Percentiles rank a stretch among this genome's conserved stretches.
Evolutionary conservation across 2,888 invertebrate species (phyloP).

Genomic region (Orchesella flavescens): DNA sequence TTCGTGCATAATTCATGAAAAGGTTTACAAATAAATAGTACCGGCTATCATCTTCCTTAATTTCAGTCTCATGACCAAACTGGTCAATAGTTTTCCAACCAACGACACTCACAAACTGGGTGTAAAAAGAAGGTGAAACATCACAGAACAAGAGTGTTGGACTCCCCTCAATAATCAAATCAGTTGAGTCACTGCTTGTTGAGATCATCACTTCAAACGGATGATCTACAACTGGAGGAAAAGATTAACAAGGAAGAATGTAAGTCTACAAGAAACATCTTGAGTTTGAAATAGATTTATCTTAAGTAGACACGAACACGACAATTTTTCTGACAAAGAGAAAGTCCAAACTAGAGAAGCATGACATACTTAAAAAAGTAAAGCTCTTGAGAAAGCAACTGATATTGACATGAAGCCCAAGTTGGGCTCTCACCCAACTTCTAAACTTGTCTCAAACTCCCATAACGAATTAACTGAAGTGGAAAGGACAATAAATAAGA

Average conservation of each 20-base stretch:
- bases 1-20: too few species aligned
- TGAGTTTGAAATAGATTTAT: too few species aligned
- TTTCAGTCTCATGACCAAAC: constrained; percentile 69
- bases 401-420: background rate
- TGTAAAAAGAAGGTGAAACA: constrained; percentile 63
- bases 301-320: too few species aligned
- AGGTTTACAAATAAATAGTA: background rate
- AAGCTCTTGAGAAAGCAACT: too few species aligned
- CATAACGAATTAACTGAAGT: background rate
- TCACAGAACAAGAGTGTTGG: constrained; percentile 66
- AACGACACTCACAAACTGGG: constrained; percentile 61
- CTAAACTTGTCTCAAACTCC: background rate
- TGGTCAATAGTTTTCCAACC: constrained; percentile 70
- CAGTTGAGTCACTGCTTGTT: constrained; percentile 5
- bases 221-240: constrained; percentile 64
- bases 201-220: constrained; percentile 63
- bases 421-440: background rate
- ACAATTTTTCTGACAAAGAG: background rate
- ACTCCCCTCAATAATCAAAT: constrained; percentile 62
- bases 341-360: background rate
- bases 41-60: constrained; percentile 60
- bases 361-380: too few species aligned
- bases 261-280: background rate
- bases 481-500: background rate
- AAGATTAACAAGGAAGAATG: background rate